A percentile compares a stretch with the other conserved stretches of the same genome.
Evolutionary conservation across 2,888 invertebrate species (phyloP).

Genomic region (Epinotia bilunana): DNA sequence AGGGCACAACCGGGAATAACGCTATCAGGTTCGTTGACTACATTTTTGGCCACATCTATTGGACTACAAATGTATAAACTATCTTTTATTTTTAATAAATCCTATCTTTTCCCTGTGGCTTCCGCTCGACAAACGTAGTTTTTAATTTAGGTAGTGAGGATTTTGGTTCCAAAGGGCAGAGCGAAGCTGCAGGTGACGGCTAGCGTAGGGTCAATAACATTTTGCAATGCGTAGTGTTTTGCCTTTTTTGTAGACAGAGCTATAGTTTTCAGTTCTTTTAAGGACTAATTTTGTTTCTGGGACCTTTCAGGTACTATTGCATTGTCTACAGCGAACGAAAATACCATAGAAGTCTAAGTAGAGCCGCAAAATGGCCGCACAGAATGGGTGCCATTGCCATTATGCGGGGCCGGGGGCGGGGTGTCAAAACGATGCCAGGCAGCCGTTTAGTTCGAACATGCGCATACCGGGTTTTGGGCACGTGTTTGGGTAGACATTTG

Average conservation of each 20-base stretch:
- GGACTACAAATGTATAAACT: neutral
- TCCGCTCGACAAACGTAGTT: neutral
- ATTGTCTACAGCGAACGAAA: neutral
- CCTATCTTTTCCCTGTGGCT: conserved; percentile 5
- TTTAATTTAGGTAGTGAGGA: neutral
- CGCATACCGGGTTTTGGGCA: too few relatives aligned
- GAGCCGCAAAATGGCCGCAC: too few relatives aligned
- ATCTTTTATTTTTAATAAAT: neutral
- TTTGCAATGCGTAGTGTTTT: neutral
- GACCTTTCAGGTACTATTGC: neutral
- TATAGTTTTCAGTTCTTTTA: neutral
- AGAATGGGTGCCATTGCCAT: too few relatives aligned
- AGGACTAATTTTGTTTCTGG: neutral
- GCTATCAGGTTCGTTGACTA: too few relatives aligned
- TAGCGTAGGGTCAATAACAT: neutral
- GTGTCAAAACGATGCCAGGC: too few relatives aligned
- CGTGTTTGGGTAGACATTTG: too few relatives aligned
- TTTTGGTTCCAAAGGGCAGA: conserved; percentile 14
- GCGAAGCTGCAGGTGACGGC: conserved; percentile 15
- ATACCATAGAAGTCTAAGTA: too few relatives aligned
- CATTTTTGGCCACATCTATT: neutral
- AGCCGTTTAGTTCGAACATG: too few relatives aligned
- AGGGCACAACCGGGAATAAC: too few relatives aligned
- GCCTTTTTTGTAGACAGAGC: neutral
- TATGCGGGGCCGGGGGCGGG: too few relatives aligned